A percentile compares a stretch with the other conserved stretches of the same genome.
phyloP scores from a whole-genome alignment of 2,113 vertebrate genomes.

The Cheilinus undulatus region DNA sequence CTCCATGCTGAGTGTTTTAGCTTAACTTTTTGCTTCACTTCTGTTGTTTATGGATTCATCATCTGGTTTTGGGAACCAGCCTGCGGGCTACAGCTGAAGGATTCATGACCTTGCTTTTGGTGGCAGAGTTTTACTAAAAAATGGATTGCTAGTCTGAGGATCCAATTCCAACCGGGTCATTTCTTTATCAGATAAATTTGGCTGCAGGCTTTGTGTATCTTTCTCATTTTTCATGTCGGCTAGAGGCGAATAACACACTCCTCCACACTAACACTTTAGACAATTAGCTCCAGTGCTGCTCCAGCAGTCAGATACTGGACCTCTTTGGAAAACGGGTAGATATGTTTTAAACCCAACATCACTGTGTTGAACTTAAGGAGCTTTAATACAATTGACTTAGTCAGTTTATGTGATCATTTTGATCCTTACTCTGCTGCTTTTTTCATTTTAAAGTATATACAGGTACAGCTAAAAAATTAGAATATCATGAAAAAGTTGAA shows the following conservation, averaged over 20 bases:
- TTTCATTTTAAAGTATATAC: too few species aligned
- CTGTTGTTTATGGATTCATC: slow-evolving; percentile 19
- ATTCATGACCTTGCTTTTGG: slow-evolving; percentile 3
- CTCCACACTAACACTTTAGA: slow-evolving; percentile 24
- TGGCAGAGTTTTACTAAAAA: not conserved
- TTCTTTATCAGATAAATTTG: slow-evolving; percentile 35
- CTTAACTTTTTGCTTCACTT: slow-evolving; percentile 10
- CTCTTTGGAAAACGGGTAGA: slow-evolving; percentile 2
- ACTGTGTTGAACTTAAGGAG: too few species aligned
- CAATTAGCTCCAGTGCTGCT: slow-evolving; percentile 46
- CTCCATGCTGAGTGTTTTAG: not conserved
- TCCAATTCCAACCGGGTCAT: slow-evolving; percentile 39
- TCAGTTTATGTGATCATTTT: too few species aligned
- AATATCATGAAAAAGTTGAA: too few species aligned
- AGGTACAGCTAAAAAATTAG: too few species aligned
- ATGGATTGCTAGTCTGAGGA: slow-evolving; percentile 9
- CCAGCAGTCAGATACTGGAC: not conserved
- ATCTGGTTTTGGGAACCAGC: not conserved
- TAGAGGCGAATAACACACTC: slow-evolving; percentile 6
- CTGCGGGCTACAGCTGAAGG: slow-evolving; percentile 13
- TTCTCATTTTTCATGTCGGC: slow-evolving; percentile 35
- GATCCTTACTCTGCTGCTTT: too few species aligned
- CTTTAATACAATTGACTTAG: too few species aligned
- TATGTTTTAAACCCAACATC: too few species aligned
- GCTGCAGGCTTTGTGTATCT: slow-evolving; percentile 17